Evolutionary conservation across 53 echinoderm and acorn worm genomes (phyloP), one percentile per base, ranked within the genome.

Genomic region (Echinometra lucunter): DNA sequence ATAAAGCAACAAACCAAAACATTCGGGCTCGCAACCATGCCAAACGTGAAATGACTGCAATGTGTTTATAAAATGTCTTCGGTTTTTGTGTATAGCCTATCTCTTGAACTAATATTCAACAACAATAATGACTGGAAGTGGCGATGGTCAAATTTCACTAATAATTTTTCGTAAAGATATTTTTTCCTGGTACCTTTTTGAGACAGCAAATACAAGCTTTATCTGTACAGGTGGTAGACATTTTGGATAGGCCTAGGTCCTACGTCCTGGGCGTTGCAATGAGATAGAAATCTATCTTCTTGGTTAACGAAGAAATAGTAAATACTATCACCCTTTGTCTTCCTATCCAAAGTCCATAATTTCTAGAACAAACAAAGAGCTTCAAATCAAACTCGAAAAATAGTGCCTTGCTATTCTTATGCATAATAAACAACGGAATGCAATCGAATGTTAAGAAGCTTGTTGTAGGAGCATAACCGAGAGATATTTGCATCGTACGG

Each of bases 301-400:
- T 69, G 30, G 34, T 32, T 69, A 32, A 69, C 30, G 69, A 69
- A 69, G 30, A 69, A 10, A 69, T 19, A 63, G 5, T 8, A 63
- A 56, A 69, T 34, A 6, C 6, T 1, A 42, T 70, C 70, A 32
- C 34, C 10, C 34, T 8, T 32, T 70, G 10, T 3, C 35, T 72
- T 35, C 35, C 19, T 37, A 42, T 78, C 78, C 78, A 78, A 78
- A 78, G 78, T 78, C 78, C 78, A 78, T 21, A 42, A 40, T 78
- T 42, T 40, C 1, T 40, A 78, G 38, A 78, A 78, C 23, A 78
- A 78, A 78, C 42, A 78, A 30, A 18, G 42, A 78, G 42, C 42
- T 40, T 78, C 1, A 42, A 78, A 72, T 34, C 15, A 13, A 72
- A 32, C 72, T 72, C 72, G 35, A 35, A 72, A 32, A 72, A 35